These are phyloP conservation scores for Beroe ovata DNA, from an alignment of 37 sponge, comb jelly and placozoan species.

Conservation along the genomic window DNA sequence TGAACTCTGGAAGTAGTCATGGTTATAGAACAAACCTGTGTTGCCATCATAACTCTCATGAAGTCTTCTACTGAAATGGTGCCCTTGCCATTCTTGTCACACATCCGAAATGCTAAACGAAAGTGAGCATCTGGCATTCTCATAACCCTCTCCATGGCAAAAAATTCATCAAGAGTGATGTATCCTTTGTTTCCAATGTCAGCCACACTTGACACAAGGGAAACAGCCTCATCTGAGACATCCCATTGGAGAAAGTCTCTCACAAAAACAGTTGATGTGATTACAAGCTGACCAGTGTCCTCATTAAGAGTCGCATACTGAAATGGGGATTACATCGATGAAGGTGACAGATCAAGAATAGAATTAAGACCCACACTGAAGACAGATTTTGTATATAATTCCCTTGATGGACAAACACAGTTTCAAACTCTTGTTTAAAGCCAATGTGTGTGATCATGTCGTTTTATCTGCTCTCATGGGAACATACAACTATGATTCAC, in stretches of 20 bases:
- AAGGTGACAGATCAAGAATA: no score
- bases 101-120: constrained; percentile 50
- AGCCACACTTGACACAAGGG: constrained; percentile 48
- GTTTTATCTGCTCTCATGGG: no score
- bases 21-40: constrained; percentile 48
- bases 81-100: constrained; percentile 44
- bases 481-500: no score
- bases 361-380: no score
- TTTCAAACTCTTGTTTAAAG: no score
- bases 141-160: constrained; percentile 53
- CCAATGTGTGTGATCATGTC: no score
- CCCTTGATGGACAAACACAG: no score
- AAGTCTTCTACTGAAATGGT: constrained; percentile 47
- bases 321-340: no score
- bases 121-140: constrained; percentile 65
- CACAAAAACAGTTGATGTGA: constrained; percentile 40
- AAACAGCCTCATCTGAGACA: constrained; percentile 35
- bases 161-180: constrained; percentile 40
- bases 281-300: background rate
- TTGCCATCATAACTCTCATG: constrained; percentile 38
- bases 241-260: constrained; percentile 55
- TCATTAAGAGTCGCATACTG: constrained; percentile 49
- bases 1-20: no score
- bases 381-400: no score
- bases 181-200: constrained; percentile 28